Percentiles rank a stretch among this genome's conserved stretches.
These are phyloP conservation scores for Cotesia vestalis DNA, from an alignment of 1,140 invertebrate species.

Conservation along the genomic window DNA sequence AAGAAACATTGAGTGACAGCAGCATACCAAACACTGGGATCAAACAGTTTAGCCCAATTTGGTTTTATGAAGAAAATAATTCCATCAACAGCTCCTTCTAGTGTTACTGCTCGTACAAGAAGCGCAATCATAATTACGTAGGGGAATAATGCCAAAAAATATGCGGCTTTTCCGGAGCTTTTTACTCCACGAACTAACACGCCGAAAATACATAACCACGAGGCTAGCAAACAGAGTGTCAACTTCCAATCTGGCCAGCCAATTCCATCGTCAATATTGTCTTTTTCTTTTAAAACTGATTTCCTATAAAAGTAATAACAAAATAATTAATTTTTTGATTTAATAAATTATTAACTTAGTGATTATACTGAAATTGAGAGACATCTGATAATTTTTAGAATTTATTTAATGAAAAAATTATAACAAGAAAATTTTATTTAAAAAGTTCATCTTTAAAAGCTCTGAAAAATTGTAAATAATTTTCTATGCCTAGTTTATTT, in stretches of 20 bases:
- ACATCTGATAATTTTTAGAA: too few species aligned
- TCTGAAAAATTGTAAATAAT: too few species aligned
- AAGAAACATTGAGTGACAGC: constrained; percentile 89
- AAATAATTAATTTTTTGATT: constrained; percentile 12
- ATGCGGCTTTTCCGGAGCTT: constrained; percentile 72
- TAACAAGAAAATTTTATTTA: too few species aligned
- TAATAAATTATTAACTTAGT: constrained; percentile 8
- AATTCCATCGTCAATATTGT: constrained; percentile 70
- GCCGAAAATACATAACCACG: constrained; percentile 76
- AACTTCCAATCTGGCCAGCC: constrained; percentile 74
- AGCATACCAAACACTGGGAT: constrained; percentile 82
- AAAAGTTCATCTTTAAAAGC: too few species aligned
- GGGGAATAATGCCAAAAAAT: constrained; percentile 79
- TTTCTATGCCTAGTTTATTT: too few species aligned
- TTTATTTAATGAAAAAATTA: too few species aligned
- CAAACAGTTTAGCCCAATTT: constrained; percentile 73
- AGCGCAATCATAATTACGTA: constrained; percentile 77
- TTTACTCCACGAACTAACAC: constrained; percentile 74
- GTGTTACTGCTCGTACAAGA: constrained; percentile 70
- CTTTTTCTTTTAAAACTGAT: constrained; percentile 68
- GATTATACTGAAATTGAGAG: too few species aligned
- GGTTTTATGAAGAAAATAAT: constrained; percentile 78
- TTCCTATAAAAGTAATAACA: constrained; percentile 55
- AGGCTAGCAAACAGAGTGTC: constrained; percentile 73
- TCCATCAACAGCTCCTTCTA: constrained; percentile 71